Evolutionary conservation across 2,113 vertebrate genomes (phyloP).

Genomic region (Cercocebus atys): DNA sequence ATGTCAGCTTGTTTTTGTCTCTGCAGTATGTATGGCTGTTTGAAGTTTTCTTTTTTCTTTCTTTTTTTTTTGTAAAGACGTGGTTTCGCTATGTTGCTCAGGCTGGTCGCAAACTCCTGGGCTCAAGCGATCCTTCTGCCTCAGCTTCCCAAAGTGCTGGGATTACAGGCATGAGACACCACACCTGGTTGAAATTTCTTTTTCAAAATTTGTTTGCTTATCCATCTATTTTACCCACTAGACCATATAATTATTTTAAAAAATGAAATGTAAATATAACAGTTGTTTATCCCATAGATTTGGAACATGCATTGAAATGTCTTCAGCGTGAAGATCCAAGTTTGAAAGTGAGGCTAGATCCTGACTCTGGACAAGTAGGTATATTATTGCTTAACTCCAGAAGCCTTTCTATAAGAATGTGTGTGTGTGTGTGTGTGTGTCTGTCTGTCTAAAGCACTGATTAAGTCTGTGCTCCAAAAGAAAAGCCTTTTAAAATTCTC

Average conservation of each 20-base stretch:
- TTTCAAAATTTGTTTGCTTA: conserved; percentile 1
- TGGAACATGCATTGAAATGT: conserved; percentile 93
- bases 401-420: not conserved
- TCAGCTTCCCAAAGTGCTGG: no score
- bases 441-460: not conserved
- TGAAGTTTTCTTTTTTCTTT: not conserved
- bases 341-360: conserved; percentile 88
- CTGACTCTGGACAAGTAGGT: conserved; percentile 89
- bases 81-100: no score
- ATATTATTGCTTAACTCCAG: not conserved
- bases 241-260: not conserved
- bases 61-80: no score
- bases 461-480: not conserved
- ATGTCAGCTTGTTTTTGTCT: not conserved
- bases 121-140: no score
- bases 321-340: conserved; percentile 98
- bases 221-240: not conserved
- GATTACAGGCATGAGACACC: no score
- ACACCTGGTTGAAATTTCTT: no score
- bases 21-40: not conserved
- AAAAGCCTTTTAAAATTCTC: not conserved
- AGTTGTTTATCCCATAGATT: conserved; percentile 85
- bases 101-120: no score
- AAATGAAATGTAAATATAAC: not conserved
- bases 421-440: not conserved